Base-by-base conservation (phyloP, 2,888 invertebrate genomes). In the Amiota minor region DNA sequence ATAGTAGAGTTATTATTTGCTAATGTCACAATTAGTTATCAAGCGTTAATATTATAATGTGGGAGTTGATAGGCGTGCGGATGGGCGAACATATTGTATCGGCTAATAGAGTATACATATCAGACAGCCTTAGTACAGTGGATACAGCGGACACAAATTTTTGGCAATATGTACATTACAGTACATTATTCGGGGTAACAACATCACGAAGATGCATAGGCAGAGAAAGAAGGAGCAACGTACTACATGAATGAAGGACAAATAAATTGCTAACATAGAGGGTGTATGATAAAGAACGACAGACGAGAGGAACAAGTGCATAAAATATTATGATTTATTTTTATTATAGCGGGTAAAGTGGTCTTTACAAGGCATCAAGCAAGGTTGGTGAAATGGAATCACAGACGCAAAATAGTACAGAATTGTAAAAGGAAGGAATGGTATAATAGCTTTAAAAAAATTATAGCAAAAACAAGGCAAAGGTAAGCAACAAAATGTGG, bases 281-380 rank as follows among this genome's bases (percentile, higher is more conserved):
- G 23, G 72, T 75, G 71, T 72, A 73, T 67, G 73, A 23, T 35
- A 12, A 62, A 35, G 35, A 35, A 35, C 35, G 35, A 35, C 35
- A 35, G 6, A 77, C 78, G 76, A 74, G 78, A 80, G 81, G 75
- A 76, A 78, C 77, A 83, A 75, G 35, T 35, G 35, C 35, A 4
- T 4, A 35, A 83, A 83, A 83, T 88, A 89, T 89, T 89, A 89
- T 89, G 89, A 89, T 89, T 89, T 89, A 89, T 89, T 89, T 89
- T 88, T 87, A 85, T 87, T 88, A 87, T 80, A 87, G 84, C 86
- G 84, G 87, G 86, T 88, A 88, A 88, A 88, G 88, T 86, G 85
- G 87, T 88, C 82, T 86, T 88, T 87, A 88, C 84, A 86, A 85
- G 65, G 86, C 85, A 83, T 84, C 85, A 83, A 85, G 80, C 85